phyloP scores from a whole-genome alignment of 2,888 invertebrate genomes.

The Nasonia oneida region DNA sequence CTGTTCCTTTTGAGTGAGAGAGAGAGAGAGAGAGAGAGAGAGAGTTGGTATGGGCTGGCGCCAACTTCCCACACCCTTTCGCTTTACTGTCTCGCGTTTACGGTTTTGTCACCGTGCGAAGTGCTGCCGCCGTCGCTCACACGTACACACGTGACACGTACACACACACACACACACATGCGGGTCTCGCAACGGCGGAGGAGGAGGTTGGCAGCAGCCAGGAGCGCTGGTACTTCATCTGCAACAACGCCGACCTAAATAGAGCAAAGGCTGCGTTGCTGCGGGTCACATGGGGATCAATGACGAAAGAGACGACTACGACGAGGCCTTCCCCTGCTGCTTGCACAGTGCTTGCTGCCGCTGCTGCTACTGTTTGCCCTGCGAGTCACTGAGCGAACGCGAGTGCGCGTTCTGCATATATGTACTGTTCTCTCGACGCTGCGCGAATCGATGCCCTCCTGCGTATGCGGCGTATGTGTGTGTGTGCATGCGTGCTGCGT shows the following conservation, averaged over 20 bases:
- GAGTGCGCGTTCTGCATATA: constrained; percentile 12
- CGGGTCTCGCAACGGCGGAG: neutral
- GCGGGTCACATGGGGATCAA: constrained; percentile 55
- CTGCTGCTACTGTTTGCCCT: constrained; percentile 63
- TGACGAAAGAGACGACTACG: constrained; percentile 61
- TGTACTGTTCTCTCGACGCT: constrained; percentile 32
- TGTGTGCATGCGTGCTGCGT: neutral
- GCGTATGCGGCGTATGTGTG: neutral
- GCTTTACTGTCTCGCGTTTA: constrained; percentile 52
- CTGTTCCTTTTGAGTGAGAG: neutral
- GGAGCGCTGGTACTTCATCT: constrained; percentile 58
- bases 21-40: too few relatives aligned
- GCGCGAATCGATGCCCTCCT: neutral
- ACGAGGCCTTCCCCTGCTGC: neutral
- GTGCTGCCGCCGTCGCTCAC: constrained; percentile 24
- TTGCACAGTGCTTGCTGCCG: constrained; percentile 4
- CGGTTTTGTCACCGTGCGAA: constrained; percentile 50
- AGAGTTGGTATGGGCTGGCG: constrained; percentile 8
- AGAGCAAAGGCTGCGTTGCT: constrained; percentile 44
- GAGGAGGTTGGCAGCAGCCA: constrained; percentile 5
- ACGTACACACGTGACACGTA: too few relatives aligned
- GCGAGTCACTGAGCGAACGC: constrained; percentile 53
- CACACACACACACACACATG: neutral
- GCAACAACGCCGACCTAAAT: constrained; percentile 63
- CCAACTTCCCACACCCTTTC: constrained; percentile 31